A percentile compares a stretch with the other conserved stretches of the same genome.
phyloP scores from a whole-genome alignment of 2,888 invertebrate genomes.

The Eupithecia insigniata region DNA sequence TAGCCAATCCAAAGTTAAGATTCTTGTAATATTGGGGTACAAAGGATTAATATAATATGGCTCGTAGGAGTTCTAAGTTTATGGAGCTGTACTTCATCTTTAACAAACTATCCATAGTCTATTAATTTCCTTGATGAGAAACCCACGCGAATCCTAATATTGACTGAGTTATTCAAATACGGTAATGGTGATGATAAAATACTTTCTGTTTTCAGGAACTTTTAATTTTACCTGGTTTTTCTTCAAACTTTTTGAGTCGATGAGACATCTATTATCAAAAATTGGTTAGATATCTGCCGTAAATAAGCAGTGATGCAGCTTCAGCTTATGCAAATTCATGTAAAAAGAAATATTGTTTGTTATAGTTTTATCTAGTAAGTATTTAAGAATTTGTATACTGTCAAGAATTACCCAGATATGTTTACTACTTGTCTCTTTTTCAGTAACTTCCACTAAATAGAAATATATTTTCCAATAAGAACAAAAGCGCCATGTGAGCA shows the following conservation, averaged over 20 bases:
- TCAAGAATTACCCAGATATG: neutral
- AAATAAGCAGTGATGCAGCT: too few relatives aligned
- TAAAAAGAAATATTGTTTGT: neutral
- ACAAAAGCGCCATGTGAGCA: conserved; percentile 51
- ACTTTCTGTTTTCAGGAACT: too few relatives aligned
- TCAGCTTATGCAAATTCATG: neutral
- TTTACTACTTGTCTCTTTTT: neutral
- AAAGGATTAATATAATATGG: conserved; percentile 24
- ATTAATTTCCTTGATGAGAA: neutral
- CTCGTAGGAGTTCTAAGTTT: conserved; percentile 23
- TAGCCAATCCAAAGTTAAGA: neutral
- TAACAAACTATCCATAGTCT: neutral
- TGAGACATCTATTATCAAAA: neutral
- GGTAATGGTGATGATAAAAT: neutral
- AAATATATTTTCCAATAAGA: neutral
- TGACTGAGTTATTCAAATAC: neutral
- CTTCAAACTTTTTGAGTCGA: too few relatives aligned
- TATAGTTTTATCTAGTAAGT: too few relatives aligned
- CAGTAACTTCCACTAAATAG: too few relatives aligned
- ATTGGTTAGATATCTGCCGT: neutral
- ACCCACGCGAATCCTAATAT: neutral
- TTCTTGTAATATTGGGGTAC: conserved; percentile 22
- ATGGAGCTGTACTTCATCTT: conserved; percentile 17
- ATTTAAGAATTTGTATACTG: too few relatives aligned
- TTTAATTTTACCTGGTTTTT: too few relatives aligned